Conservation (phyloP, 2,797 vertebrate genomes). For the Mus minutoides region DNA sequence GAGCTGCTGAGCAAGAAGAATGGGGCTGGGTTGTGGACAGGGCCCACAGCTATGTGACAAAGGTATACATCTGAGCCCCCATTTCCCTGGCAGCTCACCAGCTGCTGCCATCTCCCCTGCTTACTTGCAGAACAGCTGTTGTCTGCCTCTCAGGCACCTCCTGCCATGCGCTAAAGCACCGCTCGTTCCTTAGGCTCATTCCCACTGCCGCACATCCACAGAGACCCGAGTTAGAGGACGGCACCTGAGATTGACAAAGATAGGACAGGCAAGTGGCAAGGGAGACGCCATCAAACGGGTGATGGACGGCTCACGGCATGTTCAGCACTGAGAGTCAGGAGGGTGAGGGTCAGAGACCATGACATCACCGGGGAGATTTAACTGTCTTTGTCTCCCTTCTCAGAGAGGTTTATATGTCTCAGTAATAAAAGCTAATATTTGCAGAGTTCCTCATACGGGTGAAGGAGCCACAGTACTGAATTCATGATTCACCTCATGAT, state of each 20-base stretch:
- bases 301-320: rapidly evolving
- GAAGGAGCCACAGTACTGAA: not conserved
- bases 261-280: not conserved
- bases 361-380: not conserved
- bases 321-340: not conserved
- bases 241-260: not conserved
- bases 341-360: not conserved
- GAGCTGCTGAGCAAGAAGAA: not conserved
- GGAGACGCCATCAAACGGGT: not conserved
- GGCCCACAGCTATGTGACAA: too few relatives aligned
- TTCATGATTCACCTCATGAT: not conserved
- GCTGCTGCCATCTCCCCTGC: not conserved
- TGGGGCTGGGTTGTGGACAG: not conserved
- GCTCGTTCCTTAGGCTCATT: not conserved
- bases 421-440: conserved; percentile 8
- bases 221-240: not conserved
- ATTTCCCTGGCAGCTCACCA: not conserved
- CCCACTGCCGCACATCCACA: not conserved
- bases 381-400: not conserved
- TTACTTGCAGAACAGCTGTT: not conserved
- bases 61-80: not conserved
- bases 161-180: not conserved
- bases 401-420: not conserved
- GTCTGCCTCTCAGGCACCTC: not conserved
- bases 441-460: not conserved